These are phyloP conservation scores for Anabacerthia variegaticeps DNA, from an alignment of 2,797 vertebrate species.

Conservation along the genomic window DNA sequence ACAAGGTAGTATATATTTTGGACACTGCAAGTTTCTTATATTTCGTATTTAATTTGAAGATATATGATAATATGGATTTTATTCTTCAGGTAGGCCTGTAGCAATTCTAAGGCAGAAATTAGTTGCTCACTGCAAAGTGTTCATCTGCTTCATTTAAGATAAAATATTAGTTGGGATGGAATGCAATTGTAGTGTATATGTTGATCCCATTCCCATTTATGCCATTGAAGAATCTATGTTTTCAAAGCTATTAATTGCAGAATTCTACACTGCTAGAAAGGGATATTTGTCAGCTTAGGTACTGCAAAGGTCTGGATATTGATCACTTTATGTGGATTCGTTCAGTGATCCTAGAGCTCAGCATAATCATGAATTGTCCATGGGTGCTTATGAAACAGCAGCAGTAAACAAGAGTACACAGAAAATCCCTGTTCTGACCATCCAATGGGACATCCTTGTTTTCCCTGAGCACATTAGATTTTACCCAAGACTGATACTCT, in stretches of 20 bases:
- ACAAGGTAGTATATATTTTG: background rate
- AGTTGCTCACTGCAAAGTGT: accelerated
- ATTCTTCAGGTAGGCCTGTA: background rate
- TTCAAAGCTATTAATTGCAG: background rate
- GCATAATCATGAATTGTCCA: accelerated
- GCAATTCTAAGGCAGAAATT: background rate
- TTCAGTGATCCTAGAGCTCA: background rate
- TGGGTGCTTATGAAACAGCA: background rate
- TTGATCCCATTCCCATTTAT: background rate
- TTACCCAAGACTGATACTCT: accelerated
- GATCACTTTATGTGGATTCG: accelerated
- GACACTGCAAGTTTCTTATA: background rate
- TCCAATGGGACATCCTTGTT: accelerated
- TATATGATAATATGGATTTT: background rate
- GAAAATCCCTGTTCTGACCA: background rate
- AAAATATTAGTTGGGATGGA: background rate
- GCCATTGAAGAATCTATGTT: background rate
- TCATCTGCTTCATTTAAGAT: background rate
- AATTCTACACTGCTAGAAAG: background rate
- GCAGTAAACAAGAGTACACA: background rate
- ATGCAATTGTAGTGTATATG: background rate
- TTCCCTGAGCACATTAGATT: background rate
- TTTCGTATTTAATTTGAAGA: background rate
- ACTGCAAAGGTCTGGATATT: background rate
- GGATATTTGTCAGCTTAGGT: background rate